Evolutionary conservation across 2,797 vertebrate genomes (phyloP).

Genomic region (Corythornis leucogaster): DNA sequence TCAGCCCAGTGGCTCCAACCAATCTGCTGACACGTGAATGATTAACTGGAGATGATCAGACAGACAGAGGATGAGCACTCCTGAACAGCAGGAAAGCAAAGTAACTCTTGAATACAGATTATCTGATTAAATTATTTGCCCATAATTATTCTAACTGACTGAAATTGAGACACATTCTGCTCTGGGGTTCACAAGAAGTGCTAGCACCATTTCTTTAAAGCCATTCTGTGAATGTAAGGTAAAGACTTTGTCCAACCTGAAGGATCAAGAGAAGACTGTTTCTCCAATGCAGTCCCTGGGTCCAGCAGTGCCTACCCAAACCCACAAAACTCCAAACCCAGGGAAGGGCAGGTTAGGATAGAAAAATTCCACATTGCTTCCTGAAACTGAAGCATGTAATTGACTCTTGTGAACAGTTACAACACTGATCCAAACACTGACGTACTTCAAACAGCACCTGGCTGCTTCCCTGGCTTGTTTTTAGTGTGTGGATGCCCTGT

Average conservation of each 20-base stretch:
- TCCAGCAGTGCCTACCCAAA: neutral
- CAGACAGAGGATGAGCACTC: neutral
- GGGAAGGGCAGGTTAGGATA: neutral
- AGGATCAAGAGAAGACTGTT: neutral
- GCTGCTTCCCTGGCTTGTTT: too few species aligned
- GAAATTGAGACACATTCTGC: constrained; percentile 1
- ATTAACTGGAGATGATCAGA: constrained; percentile 28
- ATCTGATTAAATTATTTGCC: constrained; percentile 19
- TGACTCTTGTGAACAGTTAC: neutral
- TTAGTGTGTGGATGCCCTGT: too few species aligned
- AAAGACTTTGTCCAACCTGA: neutral
- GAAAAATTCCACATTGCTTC: neutral
- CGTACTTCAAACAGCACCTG: too few species aligned
- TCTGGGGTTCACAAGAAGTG: neutral
- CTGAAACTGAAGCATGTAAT: neutral
- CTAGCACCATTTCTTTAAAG: neutral
- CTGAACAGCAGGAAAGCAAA: neutral
- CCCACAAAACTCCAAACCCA: neutral
- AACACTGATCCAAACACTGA: too few species aligned
- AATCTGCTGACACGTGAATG: constrained; percentile 24
- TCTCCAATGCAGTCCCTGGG: neutral
- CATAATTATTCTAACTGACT: neutral
- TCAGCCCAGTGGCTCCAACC: neutral
- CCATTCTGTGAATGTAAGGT: neutral
- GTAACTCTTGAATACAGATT: neutral